Evolutionary conservation across 2,797 vertebrate genomes (phyloP).

Genomic region (Sebastes elongatus): DNA sequence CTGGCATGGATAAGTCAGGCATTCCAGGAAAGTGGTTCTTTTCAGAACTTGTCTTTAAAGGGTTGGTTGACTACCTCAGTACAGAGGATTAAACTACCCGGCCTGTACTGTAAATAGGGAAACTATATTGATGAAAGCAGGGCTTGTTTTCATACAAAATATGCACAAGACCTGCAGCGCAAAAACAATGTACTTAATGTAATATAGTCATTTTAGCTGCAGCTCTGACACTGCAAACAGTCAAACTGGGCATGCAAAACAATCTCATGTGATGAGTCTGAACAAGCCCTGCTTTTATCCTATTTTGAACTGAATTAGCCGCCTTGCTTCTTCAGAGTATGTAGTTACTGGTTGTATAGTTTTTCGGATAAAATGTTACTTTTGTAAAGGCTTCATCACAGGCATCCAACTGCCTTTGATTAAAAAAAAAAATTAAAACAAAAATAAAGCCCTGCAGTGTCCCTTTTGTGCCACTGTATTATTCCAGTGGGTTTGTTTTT

Average conservation of each 20-base stretch:
- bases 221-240: constrained; percentile 97
- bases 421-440: constrained; percentile 69
- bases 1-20: constrained; percentile 99
- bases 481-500: constrained; percentile 79
- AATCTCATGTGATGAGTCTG: constrained; percentile 95
- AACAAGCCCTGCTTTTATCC: constrained; percentile 99
- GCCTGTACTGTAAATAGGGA: constrained; percentile 99
- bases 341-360: constrained; percentile 99
- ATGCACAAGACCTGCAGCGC: constrained; percentile 98
- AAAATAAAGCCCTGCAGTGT: constrained; percentile 95
- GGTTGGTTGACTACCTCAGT: constrained; percentile 99
- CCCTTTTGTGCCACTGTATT: constrained; percentile 91
- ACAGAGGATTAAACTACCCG: constrained; percentile 99
- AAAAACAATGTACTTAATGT: constrained; percentile 95
- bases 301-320: constrained; percentile 99
- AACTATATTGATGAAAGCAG: constrained; percentile 99
- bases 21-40: constrained; percentile 99
- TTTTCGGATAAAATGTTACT: constrained; percentile 97
- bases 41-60: constrained; percentile 99
- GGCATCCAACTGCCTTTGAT: constrained; percentile 98
- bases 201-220: constrained; percentile 93
- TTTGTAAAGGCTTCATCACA: constrained; percentile 99
- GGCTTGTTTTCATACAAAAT: constrained; percentile 96
- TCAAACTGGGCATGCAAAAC: constrained; percentile 94
- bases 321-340: constrained; percentile 99